Evolutionary conservation across 1,140 invertebrate genomes (phyloP).

Genomic region (Papilio helenus): DNA sequence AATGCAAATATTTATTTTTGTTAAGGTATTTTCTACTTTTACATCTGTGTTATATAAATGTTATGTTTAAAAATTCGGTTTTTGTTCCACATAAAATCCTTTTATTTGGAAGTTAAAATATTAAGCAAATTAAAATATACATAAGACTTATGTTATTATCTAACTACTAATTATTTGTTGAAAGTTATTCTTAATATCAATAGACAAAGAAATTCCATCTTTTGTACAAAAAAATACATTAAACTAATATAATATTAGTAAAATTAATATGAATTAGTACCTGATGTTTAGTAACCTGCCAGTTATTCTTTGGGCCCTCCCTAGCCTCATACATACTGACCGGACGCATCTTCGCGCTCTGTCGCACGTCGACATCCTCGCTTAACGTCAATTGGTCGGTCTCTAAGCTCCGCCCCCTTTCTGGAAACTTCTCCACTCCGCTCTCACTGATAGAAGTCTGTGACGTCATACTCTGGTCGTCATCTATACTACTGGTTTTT

Average conservation of each 20-base stretch:
- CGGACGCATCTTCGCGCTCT: constrained; percentile 83
- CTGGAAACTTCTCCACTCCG: constrained; percentile 57
- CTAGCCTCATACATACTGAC: constrained; percentile 94
- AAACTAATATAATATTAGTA: constrained; percentile 57
- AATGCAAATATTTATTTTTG: background rate
- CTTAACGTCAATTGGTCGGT: constrained; percentile 58
- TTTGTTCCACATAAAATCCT: too few relatives aligned
- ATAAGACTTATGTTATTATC: background rate
- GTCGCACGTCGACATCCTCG: constrained; percentile 57
- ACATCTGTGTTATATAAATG: background rate
- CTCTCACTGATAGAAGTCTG: constrained; percentile 64
- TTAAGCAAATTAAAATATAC: constrained; percentile 7
- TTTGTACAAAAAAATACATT: constrained; percentile 18
- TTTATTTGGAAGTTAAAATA: too few relatives aligned
- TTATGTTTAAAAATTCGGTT: too few relatives aligned
- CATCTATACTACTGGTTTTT: constrained; percentile 78
- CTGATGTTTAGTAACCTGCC: constrained; percentile 87
- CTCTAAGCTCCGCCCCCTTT: constrained; percentile 69
- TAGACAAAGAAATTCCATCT: background rate
- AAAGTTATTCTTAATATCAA: too few relatives aligned
- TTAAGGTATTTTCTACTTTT: background rate
- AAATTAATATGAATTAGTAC: constrained; percentile 81
- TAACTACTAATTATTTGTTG: background rate
- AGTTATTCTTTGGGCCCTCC: constrained; percentile 87
- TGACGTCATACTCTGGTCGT: constrained; percentile 69